phyloP scores from a whole-genome alignment of 2,113 vertebrate species.

The Grallaria varia region DNA sequence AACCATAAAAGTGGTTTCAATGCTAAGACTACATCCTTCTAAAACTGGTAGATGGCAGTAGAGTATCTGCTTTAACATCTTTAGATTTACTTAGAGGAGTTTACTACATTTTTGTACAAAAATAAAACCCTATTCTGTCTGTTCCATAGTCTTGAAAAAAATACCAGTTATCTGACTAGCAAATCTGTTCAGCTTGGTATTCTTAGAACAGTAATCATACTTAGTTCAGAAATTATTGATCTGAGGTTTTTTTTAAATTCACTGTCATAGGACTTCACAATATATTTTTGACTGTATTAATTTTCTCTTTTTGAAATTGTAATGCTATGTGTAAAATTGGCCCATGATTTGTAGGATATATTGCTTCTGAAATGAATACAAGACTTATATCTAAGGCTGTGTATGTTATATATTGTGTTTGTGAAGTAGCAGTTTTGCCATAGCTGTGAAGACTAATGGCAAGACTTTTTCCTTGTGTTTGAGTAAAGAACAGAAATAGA shows the following conservation, averaged over 20 bases:
- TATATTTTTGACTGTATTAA: not conserved
- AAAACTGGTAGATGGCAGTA: conserved; percentile 63
- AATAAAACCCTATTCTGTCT: not conserved
- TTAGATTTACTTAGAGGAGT: not conserved
- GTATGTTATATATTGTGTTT: not conserved
- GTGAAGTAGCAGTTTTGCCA: not conserved
- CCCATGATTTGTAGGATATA: not conserved
- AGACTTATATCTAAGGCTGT: not conserved
- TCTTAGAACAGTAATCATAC: not conserved
- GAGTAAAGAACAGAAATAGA: not conserved
- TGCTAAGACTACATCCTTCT: not conserved
- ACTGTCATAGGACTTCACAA: not conserved
- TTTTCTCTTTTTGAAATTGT: not conserved
- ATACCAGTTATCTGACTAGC: not conserved
- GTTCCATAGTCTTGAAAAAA: not conserved
- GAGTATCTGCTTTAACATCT: conserved; percentile 10
- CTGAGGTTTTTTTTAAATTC: not conserved
- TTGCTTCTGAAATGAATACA: not conserved
- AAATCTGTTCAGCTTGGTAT: not conserved
- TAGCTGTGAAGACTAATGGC: not conserved
- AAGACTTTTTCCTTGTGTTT: not conserved
- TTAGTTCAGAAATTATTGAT: not conserved
- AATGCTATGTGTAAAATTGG: not conserved
- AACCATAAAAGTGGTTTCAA: not conserved
- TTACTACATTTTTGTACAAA: not conserved